Evolutionary conservation across 1,140 invertebrate genomes (phyloP).

Genomic region (Bathynomus jamesi): DNA sequence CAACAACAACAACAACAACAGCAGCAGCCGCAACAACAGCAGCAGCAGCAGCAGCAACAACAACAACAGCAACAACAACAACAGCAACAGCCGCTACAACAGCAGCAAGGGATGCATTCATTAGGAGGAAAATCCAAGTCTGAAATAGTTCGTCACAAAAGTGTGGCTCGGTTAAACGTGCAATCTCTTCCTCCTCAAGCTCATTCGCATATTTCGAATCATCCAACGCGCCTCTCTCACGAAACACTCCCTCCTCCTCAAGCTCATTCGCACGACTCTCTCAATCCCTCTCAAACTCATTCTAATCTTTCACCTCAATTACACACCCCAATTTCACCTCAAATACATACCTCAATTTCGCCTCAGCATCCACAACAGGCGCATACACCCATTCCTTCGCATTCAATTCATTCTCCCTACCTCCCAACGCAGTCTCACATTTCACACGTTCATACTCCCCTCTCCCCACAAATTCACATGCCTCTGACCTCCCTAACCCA

Average conservation of each 20-base stretch:
- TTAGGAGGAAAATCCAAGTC: too few species aligned
- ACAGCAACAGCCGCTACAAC: too few species aligned
- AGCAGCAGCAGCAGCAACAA: too few species aligned
- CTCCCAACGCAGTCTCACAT: background rate
- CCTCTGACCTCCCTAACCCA: background rate
- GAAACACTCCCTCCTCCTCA: background rate
- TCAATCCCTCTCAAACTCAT: background rate
- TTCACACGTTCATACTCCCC: background rate
- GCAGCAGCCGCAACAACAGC: too few species aligned
- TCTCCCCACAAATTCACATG: background rate
- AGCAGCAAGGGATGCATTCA: too few species aligned
- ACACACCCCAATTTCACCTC: background rate
- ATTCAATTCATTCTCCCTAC: background rate
- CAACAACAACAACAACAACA: background rate
- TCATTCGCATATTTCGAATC: too few species aligned
- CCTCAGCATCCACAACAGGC: background rate
- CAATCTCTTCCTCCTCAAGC: too few species aligned
- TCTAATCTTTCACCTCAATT: background rate
- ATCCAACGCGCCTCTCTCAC: too few species aligned
- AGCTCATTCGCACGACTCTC: background rate
- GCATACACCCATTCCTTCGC: background rate
- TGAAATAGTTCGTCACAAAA: too few species aligned
- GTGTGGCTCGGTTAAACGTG: too few species aligned
- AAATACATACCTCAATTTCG: background rate
- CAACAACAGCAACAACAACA: too few species aligned